Conservation (phyloP, 2,888 invertebrate genomes). For the Melanostoma mellinum region DNA sequence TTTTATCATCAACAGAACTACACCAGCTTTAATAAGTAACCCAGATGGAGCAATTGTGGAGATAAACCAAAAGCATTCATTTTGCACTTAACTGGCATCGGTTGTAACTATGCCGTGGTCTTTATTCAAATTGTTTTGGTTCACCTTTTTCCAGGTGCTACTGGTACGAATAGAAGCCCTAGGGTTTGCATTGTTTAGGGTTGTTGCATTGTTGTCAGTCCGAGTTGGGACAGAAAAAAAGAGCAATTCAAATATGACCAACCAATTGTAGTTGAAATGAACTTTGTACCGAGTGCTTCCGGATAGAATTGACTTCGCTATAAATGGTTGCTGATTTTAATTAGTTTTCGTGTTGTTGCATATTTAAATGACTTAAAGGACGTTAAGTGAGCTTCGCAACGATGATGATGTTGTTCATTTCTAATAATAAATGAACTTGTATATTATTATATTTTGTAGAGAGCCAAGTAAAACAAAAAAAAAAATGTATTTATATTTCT, state of each 20-base stretch:
- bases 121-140: constrained; percentile 31
- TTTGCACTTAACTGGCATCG: neutral
- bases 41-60: too few relatives aligned
- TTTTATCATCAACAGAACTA: too few relatives aligned
- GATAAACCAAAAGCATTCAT: neutral
- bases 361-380: neutral
- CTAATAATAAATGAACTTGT: neutral
- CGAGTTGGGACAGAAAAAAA: neutral
- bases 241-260: constrained; percentile 31
- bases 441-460: too few relatives aligned
- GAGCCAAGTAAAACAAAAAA: too few relatives aligned
- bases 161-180: too few relatives aligned
- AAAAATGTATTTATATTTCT: too few relatives aligned
- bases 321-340: constrained; percentile 29
- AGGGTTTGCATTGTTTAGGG: constrained; percentile 4
- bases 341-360: constrained; percentile 18
- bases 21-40: too few relatives aligned
- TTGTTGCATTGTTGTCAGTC: constrained; percentile 31
- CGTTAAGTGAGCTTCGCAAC: neutral
- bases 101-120: constrained; percentile 16
- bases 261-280: constrained; percentile 29
- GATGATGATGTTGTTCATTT: neutral
- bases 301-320: neutral
- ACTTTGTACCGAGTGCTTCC: constrained; percentile 4
- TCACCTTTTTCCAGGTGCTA: constrained; percentile 17